phyloP scores from a whole-genome alignment of 1,140 invertebrate species.

The Acromyrmex echinatior region DNA sequence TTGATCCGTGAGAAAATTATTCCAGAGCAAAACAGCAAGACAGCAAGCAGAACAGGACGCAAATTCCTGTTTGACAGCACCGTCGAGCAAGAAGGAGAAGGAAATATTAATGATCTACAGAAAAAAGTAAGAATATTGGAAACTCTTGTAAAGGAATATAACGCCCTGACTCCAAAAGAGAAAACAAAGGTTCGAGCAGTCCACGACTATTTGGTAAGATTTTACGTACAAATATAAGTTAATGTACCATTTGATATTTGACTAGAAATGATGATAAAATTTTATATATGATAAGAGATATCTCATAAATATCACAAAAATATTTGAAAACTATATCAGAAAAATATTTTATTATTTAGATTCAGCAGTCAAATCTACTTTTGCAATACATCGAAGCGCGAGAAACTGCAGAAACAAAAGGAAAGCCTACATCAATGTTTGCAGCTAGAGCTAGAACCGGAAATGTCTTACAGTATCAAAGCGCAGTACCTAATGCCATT shows the following conservation, averaged over 20 bases:
- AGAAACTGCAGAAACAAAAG: constrained; percentile 51
- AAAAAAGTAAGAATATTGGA: constrained; percentile 73
- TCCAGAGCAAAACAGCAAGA: neutral
- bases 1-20: constrained; percentile 28
- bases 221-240: neutral
- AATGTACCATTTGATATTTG: neutral
- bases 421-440: neutral
- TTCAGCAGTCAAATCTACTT: constrained; percentile 70
- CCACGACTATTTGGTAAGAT: constrained; percentile 77
- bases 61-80: constrained; percentile 69
- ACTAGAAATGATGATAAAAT: neutral
- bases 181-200: constrained; percentile 75
- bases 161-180: constrained; percentile 66
- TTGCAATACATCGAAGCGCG: constrained; percentile 70
- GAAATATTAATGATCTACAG: constrained; percentile 62
- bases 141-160: constrained; percentile 76
- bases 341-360: constrained; percentile 30
- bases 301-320: neutral
- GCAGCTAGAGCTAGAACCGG: neutral
- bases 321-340: neutral
- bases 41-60: neutral
- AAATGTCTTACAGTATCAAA: constrained; percentile 49
- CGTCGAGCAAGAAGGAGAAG: neutral
- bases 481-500: constrained; percentile 32
- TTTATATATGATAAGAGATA: neutral